Conservation (phyloP, 2,797 vertebrate genomes). For the Myripristis murdjan region DNA sequence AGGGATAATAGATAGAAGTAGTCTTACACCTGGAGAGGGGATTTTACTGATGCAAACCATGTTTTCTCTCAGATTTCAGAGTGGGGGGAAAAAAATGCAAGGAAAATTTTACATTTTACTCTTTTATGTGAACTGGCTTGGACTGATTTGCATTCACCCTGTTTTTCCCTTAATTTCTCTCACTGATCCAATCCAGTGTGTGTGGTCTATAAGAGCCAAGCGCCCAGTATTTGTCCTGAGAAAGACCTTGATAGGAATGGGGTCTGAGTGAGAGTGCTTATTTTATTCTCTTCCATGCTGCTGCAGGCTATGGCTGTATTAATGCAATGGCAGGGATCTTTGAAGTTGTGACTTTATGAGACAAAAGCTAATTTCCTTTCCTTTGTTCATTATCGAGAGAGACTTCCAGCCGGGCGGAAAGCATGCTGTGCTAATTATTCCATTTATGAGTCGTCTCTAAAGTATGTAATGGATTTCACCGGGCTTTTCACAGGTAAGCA, state of each 20-base stretch:
- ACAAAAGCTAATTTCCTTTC: constrained; percentile 98
- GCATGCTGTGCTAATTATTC: constrained; percentile 99
- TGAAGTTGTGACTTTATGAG: constrained; percentile 99
- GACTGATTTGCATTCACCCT: constrained; percentile 31
- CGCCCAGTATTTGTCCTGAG: constrained; percentile 94
- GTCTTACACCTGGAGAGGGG: constrained; percentile 60
- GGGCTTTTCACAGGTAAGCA: constrained; percentile 92
- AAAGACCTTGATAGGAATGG: constrained; percentile 94
- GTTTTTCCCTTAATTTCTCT: constrained; percentile 32
- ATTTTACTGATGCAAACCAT: constrained; percentile 22
- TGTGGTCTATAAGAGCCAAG: constrained; percentile 75
- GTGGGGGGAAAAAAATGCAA: constrained; percentile 13
- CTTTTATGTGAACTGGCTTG: constrained; percentile 11
- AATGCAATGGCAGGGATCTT: constrained; percentile 97
- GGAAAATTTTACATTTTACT: constrained; percentile 2
- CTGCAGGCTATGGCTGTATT: constrained; percentile 96
- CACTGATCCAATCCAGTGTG: constrained; percentile 61
- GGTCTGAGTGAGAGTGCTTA: constrained; percentile 88
- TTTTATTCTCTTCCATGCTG: constrained; percentile 90
- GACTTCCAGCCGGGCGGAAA: constrained; percentile 96
- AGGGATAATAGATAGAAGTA: constrained; percentile 60
- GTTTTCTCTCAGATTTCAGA: constrained; percentile 6
- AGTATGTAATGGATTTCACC: constrained; percentile 96
- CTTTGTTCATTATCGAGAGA: constrained; percentile 97
- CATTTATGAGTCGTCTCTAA: constrained; percentile 92